phyloP scores from a whole-genome alignment of 2,888 invertebrate genomes.

The Mantis religiosa region DNA sequence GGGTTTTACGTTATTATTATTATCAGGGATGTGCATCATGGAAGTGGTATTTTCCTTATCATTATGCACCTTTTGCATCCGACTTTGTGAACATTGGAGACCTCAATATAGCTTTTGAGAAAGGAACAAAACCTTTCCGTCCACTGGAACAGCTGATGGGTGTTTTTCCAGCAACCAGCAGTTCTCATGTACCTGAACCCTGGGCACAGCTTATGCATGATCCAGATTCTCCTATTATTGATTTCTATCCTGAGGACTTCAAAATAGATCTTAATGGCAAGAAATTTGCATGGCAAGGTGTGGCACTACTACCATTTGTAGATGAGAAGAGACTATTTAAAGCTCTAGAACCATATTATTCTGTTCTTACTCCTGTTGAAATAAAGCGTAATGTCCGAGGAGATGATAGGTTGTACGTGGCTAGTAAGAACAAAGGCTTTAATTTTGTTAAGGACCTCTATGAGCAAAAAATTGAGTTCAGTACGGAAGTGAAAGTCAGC shows the following conservation, averaged over 20 bases:
- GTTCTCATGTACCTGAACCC: slow-evolving; percentile 85
- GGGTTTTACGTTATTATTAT: slow-evolving; percentile 98
- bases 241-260: slow-evolving; percentile 94
- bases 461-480: slow-evolving; percentile 49
- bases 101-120: slow-evolving; percentile 82
- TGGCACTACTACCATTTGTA: slow-evolving; percentile 95
- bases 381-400: slow-evolving; percentile 79
- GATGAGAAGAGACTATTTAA: slow-evolving; percentile 85
- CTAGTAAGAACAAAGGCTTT: slow-evolving; percentile 57
- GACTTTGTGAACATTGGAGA: slow-evolving; percentile 92
- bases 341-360: slow-evolving; percentile 77
- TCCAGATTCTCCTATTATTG: slow-evolving; percentile 90
- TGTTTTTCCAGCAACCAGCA: slow-evolving; percentile 97
- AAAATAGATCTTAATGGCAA: slow-evolving; percentile 95
- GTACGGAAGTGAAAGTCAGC: slow-evolving; percentile 56
- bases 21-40: slow-evolving; percentile 95
- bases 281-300: slow-evolving; percentile 99
- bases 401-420: slow-evolving; percentile 85
- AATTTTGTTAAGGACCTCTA: slow-evolving; percentile 68
- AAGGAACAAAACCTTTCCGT: slow-evolving; percentile 85
- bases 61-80: slow-evolving; percentile 99
- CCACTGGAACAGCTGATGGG: slow-evolving; percentile 99
- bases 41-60: slow-evolving; percentile 99
- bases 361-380: slow-evolving; percentile 76
- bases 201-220: slow-evolving; percentile 93